Evolutionary conservation across 2,113 vertebrate species (phyloP), one percentile per base, ranked within the genome.

Genomic region (Paradisaea rubra): DNA sequence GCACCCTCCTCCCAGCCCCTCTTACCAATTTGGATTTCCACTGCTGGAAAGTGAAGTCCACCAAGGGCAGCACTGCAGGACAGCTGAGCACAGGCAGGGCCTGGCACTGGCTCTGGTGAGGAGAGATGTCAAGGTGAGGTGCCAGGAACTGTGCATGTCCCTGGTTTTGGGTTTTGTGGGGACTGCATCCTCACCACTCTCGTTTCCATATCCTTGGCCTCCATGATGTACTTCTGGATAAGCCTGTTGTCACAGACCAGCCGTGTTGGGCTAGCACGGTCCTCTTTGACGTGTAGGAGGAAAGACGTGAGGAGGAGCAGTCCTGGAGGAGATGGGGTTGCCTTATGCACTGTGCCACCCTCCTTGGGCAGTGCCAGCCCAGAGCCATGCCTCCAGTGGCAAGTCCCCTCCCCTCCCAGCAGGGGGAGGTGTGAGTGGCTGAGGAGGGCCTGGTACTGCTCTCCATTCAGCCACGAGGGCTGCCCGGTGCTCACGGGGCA

Each of bases 21-120:
- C 98, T 98, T 95, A 98, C 98, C 85, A 95, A 97, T 96, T 97
- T 97, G 37, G 92, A 90, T 95, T 96, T 98, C 98, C 98, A 98
- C 85, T 98, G 94, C 94, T 89, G 93, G 87, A 97, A 88, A 66
- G 74, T 98, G n/a, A 98, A 94, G 71, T 97, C 98, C 93, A 98
- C 98, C 68, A 95, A 84, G 59, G 98, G 98, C 86, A 98, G 94
- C 71, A 93, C 89, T 3, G 56, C 65, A 3, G 98, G 97, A 44
- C 72, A 90, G 73, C 88, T 60, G 56, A 98, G 92, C 6, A 37
- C 11, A 4, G 89, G 91, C 49, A 95, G 20, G 5, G 93, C 91
- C 80, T 96, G 97, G 63, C 98, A 98, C 61, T 97, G 97, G 57
- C 83, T 93, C 98, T 98, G 56, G 24, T 27, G 68, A 79, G 83